Evolutionary conservation across 2,888 invertebrate species (phyloP).

Genomic region (Hirtodrosophila confusa): DNA sequence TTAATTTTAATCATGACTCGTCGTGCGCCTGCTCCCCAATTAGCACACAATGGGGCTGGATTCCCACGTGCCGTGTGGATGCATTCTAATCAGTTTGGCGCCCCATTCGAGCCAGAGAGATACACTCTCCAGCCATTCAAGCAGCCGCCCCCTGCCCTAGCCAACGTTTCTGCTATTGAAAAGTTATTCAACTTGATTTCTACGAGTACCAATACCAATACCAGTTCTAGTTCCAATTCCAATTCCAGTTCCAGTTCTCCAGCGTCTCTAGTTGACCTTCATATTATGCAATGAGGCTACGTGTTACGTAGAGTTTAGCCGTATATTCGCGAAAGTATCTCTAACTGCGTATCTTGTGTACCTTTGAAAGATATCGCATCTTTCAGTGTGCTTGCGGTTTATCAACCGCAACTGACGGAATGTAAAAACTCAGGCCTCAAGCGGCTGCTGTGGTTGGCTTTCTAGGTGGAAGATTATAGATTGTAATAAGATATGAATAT

Average conservation of each 20-base stretch:
- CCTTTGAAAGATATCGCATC: slow-evolving; percentile 10
- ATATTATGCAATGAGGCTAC: slow-evolving; percentile 37
- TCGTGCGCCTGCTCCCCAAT: slow-evolving; percentile 3
- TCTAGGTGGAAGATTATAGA: slow-evolving; percentile 9
- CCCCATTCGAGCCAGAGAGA: slow-evolving; percentile 1
- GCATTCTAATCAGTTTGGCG: background rate
- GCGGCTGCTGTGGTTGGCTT: too few species aligned
- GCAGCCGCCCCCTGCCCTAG: too few species aligned
- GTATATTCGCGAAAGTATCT: slow-evolving; percentile 18
- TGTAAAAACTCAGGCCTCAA: slow-evolving; percentile 2
- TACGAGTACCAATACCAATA: slow-evolving; percentile 6
- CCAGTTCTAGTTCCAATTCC: too few species aligned
- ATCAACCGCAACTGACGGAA: slow-evolving; percentile 39
- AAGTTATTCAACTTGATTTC: slow-evolving; percentile 57
- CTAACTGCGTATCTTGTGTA: slow-evolving; percentile 24
- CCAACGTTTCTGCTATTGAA: slow-evolving; percentile 26
- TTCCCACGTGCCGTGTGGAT: slow-evolving; percentile 15
- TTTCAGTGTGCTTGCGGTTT: slow-evolving; percentile 38
- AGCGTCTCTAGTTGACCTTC: slow-evolving; percentile 54
- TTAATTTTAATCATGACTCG: slow-evolving; percentile 12
- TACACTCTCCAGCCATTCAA: slow-evolving; percentile 9
- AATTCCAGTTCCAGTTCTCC: slow-evolving; percentile 9
- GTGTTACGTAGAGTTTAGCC: slow-evolving; percentile 44
- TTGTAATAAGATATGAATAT: slow-evolving; percentile 2
- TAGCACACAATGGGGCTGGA: slow-evolving; percentile 28